Evolutionary conservation across 2,888 invertebrate species (phyloP).

Genomic region (Orchestes rusci): DNA sequence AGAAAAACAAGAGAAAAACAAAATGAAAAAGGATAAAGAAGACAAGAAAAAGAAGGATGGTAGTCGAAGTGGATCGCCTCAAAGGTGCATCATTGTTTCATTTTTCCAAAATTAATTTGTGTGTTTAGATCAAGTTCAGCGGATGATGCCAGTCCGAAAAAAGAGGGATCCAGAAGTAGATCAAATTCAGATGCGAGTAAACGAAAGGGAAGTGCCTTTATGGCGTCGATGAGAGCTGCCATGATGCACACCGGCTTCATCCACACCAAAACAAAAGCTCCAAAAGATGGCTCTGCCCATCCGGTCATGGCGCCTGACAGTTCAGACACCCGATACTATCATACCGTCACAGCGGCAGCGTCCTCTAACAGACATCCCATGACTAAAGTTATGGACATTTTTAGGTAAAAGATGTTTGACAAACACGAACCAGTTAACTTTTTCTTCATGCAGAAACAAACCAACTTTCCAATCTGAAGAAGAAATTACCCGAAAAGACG

Average conservation of each 20-base stretch:
- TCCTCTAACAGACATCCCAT: conserved; percentile 63
- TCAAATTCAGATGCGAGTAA: conserved; percentile 69
- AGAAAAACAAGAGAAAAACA: conserved; percentile 17
- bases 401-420: conserved; percentile 46
- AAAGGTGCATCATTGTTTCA: no score
- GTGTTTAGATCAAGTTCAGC: conserved; percentile 36
- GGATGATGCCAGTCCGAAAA: conserved; percentile 41
- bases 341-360: conserved; percentile 63
- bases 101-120: no score
- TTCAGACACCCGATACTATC: conserved; percentile 57
- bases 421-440: not conserved
- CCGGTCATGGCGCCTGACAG: conserved; percentile 57
- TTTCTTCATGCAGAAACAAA: conserved; percentile 15
- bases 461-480: conserved; percentile 25
- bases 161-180: conserved; percentile 49
- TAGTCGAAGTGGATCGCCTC: conserved; percentile 44
- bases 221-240: conserved; percentile 79
- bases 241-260: conserved; percentile 57
- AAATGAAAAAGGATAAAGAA: conserved; percentile 25
- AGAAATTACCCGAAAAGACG: conserved; percentile 21
- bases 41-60: conserved; percentile 37
- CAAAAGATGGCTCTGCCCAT: conserved; percentile 65
- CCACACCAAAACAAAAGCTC: conserved; percentile 43
- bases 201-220: conserved; percentile 58
- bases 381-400: conserved; percentile 88